A percentile compares a stretch with the other conserved stretches of the same genome.
Evolutionary conservation across 1,140 invertebrate genomes (phyloP).

Genomic region (Megalopta genalis): DNA sequence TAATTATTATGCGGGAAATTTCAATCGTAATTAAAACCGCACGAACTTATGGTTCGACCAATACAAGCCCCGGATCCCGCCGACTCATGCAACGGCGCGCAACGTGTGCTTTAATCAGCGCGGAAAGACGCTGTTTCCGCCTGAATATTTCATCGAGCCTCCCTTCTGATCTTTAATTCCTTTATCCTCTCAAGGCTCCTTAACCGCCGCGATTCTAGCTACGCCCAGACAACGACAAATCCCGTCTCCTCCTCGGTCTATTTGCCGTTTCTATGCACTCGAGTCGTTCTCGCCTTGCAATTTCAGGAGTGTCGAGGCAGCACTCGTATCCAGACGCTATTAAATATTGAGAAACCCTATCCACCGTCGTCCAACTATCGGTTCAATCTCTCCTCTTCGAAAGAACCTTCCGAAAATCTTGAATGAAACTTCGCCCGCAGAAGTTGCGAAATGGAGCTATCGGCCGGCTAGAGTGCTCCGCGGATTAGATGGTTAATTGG

Average conservation of each 20-base stretch:
- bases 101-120: constrained; percentile 21
- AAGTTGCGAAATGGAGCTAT: constrained; percentile 18
- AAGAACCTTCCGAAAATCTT: constrained; percentile 20
- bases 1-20: too few species aligned
- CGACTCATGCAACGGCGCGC: too few species aligned
- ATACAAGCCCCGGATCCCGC: neutral
- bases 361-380: constrained; percentile 27
- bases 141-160: constrained; percentile 42
- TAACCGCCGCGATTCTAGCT: constrained; percentile 64
- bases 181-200: constrained; percentile 66
- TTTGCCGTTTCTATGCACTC: constrained; percentile 55
- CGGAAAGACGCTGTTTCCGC: constrained; percentile 32
- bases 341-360: constrained; percentile 78
- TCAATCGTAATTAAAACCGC: too few species aligned
- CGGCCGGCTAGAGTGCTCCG: neutral
- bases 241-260: constrained; percentile 51
- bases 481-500: neutral
- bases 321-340: constrained; percentile 77
- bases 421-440: constrained; percentile 21
- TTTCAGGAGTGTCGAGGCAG: constrained; percentile 79
- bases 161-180: constrained; percentile 45
- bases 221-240: constrained; percentile 64
- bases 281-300: constrained; percentile 72
- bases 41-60: too few species aligned
- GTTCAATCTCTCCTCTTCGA: neutral